phyloP scores from a whole-genome alignment of 2,888 invertebrate genomes.

The Athalia rosae region DNA sequence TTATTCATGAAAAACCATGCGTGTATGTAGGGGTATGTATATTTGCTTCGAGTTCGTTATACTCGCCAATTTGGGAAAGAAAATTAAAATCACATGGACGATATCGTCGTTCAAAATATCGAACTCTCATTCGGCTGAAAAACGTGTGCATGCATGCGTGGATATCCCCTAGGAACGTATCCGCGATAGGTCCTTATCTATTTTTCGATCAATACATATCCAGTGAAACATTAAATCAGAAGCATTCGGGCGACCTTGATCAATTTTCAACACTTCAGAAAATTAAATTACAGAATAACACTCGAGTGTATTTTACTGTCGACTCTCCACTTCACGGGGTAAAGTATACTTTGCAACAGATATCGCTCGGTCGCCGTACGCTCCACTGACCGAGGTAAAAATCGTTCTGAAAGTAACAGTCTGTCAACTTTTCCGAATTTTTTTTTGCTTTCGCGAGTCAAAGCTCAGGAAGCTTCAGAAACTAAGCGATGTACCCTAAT shows the following conservation, averaged over 20 bases:
- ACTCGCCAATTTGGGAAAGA: too few species aligned
- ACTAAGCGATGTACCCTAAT: conserved; percentile 13
- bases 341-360: conserved; percentile 23
- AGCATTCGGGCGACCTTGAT: not conserved
- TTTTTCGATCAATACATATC: too few species aligned
- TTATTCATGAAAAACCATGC: too few species aligned
- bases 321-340: not conserved
- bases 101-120: too few species aligned
- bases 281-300: conserved; percentile 11
- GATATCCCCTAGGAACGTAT: too few species aligned
- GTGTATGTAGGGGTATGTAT: too few species aligned
- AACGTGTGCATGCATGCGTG: too few species aligned
- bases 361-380: not conserved
- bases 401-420: not conserved
- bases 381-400: conserved; percentile 19
- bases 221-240: too few species aligned
- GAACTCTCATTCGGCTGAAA: too few species aligned
- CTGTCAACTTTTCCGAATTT: conserved; percentile 4
- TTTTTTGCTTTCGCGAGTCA: not conserved
- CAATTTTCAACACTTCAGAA: not conserved
- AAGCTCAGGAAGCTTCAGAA: not conserved
- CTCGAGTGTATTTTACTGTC: not conserved
- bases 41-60: too few species aligned
- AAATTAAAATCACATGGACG: too few species aligned
- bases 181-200: too few species aligned